Evolutionary conservation across 2,888 invertebrate genomes (phyloP).

Genomic region (Andrena praecox): DNA sequence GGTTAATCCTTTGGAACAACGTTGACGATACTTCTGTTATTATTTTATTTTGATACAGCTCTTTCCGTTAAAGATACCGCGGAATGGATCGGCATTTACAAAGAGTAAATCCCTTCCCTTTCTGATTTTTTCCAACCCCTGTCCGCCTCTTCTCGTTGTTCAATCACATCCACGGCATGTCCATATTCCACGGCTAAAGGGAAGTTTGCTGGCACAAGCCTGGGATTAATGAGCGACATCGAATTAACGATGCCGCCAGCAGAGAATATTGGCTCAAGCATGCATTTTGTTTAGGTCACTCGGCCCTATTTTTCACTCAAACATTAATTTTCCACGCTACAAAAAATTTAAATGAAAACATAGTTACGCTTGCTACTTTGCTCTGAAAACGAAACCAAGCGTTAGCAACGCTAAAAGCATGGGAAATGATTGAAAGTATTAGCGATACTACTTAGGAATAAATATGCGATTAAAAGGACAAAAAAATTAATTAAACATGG

Average conservation of each 20-base stretch:
- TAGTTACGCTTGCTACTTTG: not conserved
- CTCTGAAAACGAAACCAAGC: not conserved
- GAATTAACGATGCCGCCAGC: conserved; percentile 29
- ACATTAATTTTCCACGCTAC: not conserved
- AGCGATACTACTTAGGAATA: too few relatives aligned
- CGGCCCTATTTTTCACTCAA: not conserved
- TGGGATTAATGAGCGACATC: conserved; percentile 22
- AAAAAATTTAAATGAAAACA: not conserved
- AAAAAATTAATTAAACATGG: too few relatives aligned
- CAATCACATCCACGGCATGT: conserved; percentile 5
- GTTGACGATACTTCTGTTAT: not conserved
- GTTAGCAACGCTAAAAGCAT: too few relatives aligned
- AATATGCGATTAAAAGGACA: too few relatives aligned
- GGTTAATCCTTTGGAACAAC: conserved; percentile 23
- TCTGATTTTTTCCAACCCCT: not conserved
- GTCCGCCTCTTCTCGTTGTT: not conserved
- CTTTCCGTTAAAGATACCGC: too few relatives aligned
- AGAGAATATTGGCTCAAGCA: conserved; percentile 4
- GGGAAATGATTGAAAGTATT: too few relatives aligned
- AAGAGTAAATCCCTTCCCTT: not conserved
- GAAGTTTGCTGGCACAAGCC: not conserved
- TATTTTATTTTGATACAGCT: not conserved
- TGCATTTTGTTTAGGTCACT: conserved; percentile 7
- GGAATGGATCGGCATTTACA: too few relatives aligned
- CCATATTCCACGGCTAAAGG: not conserved